phyloP scores from a whole-genome alignment of 2,113 vertebrate genomes.

The rat (Rattus norvegicus) region GRCr8 NC_086029.1:96291501-96292000 shows the following conservation, averaged over 20 bases:
- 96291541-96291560: background rate
- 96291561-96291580: background rate
- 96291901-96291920: background rate
- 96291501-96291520: background rate
- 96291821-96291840: background rate
- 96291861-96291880: background rate
- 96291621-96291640: background rate
- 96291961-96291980: background rate
- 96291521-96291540: background rate
- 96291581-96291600: background rate
- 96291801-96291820: background rate
- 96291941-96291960: background rate
- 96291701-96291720: background rate
- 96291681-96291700: background rate
- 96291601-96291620: no score
- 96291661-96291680: background rate
- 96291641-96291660: background rate
- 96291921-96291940: no score
- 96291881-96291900: rapidly evolving
- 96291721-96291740: background rate
- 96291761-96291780: background rate
- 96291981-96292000: background rate
- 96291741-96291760: no score
- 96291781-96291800: background rate
- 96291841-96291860: background rate